These are phyloP conservation scores for Scatophagus argus DNA, from an alignment of 2,113 vertebrate genomes.

Conservation along the genomic window DNA sequence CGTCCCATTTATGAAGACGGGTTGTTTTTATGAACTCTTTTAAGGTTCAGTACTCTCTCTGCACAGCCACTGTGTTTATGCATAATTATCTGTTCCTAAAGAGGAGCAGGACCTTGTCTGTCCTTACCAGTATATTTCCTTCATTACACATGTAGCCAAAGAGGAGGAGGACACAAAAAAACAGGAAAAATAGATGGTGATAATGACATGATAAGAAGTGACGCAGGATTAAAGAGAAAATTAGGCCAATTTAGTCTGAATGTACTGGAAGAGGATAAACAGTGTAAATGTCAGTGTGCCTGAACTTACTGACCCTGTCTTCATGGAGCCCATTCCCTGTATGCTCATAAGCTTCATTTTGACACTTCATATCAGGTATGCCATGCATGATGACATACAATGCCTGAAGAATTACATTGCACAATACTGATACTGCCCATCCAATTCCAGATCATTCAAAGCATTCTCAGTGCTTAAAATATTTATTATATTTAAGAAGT, in stretches of 20 bases:
- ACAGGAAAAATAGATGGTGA: background rate
- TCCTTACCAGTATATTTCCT: background rate
- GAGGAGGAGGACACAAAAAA: background rate
- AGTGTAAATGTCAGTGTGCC: background rate
- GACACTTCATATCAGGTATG: conserved; percentile 14
- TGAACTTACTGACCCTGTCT: conserved; percentile 3
- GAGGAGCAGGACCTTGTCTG: background rate
- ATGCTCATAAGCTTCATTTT: conserved; percentile 16
- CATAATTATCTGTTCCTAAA: conserved; percentile 20
- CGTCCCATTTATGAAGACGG: conserved; percentile 7
- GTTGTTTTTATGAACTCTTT: conserved; percentile 46
- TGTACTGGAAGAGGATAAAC: background rate
- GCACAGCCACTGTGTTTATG: conserved; percentile 32
- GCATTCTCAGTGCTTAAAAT: conserved; percentile 19
- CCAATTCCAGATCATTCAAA: conserved; percentile 23
- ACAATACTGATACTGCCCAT: background rate
- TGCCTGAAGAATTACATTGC: conserved; percentile 23
- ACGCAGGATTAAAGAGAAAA: background rate
- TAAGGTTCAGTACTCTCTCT: conserved; percentile 20
- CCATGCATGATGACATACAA: conserved; percentile 16
- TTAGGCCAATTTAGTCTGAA: background rate
- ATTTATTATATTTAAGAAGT: background rate
- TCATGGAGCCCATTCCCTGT: background rate
- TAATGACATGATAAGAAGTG: background rate
- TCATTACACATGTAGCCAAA: conserved; percentile 3